Base-by-base conservation (phyloP, 2,113 vertebrate genomes). In the Plotosus lineatus region DNA sequence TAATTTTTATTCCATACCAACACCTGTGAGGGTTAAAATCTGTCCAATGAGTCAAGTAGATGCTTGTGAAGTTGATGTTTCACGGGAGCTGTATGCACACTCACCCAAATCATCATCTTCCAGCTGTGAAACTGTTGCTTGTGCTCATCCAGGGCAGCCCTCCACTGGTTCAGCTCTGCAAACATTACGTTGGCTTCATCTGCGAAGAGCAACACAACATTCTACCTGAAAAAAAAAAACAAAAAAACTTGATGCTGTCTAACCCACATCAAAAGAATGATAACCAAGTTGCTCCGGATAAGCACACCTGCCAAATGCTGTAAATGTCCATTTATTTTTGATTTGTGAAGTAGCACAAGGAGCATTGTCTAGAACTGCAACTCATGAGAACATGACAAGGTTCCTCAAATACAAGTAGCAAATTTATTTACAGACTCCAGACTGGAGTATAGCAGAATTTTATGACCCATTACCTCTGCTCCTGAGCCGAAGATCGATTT, bases 31-130 rank as follows among this genome's bases (percentile, higher is more conserved):
- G 53, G 53, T n/a, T 56, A 26, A 56, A 26, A 56, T 5, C 31
- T 19, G 8, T 65, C 63, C 63, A 23, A 7, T 10, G 28, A 19
- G n/a, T 6, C 23, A 60, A n/a, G 19, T 14, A 15, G 56, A 15
- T 19, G 0, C 5, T 17, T 4, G 6, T 19, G 2, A 2, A 33
- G 28, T 26, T 17, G 14, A 5, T 61, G 60, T 7, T 38, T 1
- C 31, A 2, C 3, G 23, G 5, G 1, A 2, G 23, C 11, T 69
- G 66, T 55, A 44, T 77, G 6, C 2, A 14, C 36, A 90, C 95
- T 2, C 93, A 98, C 97, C 97, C 94, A 96, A 0, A 91, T 90
- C 84, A 91, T 90, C 84, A 95, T 92, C 83, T 83, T 94, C 97
- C 97, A 99, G 89, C 85, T 93, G 78, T 93, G 92, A 89, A 98